Conservation (phyloP, 2,797 vertebrate species). For the Amazona ochrocephala region DNA sequence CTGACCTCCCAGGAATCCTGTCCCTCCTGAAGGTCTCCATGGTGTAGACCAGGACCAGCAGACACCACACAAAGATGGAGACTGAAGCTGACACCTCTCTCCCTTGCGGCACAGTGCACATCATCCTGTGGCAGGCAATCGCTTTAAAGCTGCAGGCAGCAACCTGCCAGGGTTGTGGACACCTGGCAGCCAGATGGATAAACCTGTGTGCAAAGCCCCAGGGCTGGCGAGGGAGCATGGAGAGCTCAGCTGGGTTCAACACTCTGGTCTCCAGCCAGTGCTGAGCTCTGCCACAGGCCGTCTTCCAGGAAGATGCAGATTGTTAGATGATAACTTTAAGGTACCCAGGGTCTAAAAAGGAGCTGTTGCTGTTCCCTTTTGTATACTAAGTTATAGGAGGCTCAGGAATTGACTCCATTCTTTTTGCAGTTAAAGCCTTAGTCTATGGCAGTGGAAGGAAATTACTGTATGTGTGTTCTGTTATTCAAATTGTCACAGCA, state of each 20-base stretch:
- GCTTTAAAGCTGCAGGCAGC: background rate
- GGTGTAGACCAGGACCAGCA: background rate
- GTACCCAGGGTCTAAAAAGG: background rate
- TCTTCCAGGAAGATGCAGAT: background rate
- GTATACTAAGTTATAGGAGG: background rate
- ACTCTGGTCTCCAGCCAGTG: background rate
- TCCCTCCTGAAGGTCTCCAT: background rate
- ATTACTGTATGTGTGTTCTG: background rate
- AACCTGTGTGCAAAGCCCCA: background rate
- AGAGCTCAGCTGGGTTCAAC: background rate
- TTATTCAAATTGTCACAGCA: background rate
- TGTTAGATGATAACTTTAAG: background rate
- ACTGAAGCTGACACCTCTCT: background rate
- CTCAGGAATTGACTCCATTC: background rate
- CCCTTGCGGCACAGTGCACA: background rate
- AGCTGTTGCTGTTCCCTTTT: background rate
- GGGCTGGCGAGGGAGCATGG: background rate
- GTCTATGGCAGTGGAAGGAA: background rate
- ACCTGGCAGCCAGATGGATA: background rate
- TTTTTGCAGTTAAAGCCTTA: background rate
- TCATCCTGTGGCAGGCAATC: background rate
- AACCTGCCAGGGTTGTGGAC: rapidly evolving
- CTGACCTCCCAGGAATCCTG: background rate
- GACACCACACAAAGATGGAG: background rate
- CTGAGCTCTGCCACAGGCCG: background rate